These are phyloP conservation scores for Trachelipus rathkii DNA, from an alignment of 1,140 invertebrate genomes.

Conservation along the genomic window DNA sequence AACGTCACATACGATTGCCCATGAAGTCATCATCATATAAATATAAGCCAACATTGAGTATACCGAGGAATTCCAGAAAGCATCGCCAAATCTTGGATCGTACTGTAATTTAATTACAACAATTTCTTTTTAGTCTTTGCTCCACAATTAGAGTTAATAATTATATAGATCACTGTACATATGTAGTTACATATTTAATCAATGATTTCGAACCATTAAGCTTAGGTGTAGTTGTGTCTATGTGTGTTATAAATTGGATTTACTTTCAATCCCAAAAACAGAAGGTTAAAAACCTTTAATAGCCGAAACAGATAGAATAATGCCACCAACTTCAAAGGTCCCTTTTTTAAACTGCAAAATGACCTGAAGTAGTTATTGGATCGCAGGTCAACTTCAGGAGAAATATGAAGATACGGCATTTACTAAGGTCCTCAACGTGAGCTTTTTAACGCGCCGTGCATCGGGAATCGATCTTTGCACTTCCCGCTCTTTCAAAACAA, in stretches of 20 bases:
- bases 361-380: conserved; percentile 98
- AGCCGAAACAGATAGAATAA: conserved; percentile 93
- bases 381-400: conserved; percentile 98
- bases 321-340: conserved; percentile 93
- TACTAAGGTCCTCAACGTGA: conserved; percentile 86
- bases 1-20: conserved; percentile 98
- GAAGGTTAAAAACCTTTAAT: conserved; percentile 56
- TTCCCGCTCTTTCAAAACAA: conserved; percentile 98
- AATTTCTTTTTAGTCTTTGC: no score
- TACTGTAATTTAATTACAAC: no score
- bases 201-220: no score
- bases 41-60: conserved; percentile 93
- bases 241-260: no score
- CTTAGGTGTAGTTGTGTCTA: no score
- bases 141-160: no score
- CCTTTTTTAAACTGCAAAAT: conserved; percentile 99
- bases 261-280: no score
- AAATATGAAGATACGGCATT: conserved; percentile 97
- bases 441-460: conserved; percentile 74
- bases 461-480: conserved; percentile 89
- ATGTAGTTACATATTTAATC: no score
- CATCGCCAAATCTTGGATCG: conserved; percentile 96
- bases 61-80: conserved; percentile 95
- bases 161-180: no score
- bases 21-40: conserved; percentile 98